Conservation (phyloP, 2,888 invertebrate genomes). For the Pollenia griseotomentosa region DNA sequence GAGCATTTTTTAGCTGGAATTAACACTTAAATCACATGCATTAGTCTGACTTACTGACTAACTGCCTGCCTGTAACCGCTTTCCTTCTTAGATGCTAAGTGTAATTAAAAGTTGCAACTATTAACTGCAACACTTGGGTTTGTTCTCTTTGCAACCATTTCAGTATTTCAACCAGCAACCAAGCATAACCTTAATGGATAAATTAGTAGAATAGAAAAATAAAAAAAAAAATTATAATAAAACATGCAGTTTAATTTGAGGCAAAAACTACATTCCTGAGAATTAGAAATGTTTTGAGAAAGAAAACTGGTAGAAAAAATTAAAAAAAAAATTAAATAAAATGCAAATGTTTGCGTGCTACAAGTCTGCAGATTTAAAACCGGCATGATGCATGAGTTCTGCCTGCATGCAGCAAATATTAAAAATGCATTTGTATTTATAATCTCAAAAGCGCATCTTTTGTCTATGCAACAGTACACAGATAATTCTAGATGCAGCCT, state of each 20-base stretch:
- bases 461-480: slow-evolving; percentile 64
- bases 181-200: slow-evolving; percentile 62
- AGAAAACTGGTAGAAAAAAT: not conserved
- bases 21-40: slow-evolving; percentile 57
- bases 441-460: slow-evolving; percentile 61
- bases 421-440: slow-evolving; percentile 49
- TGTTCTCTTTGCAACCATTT: slow-evolving; percentile 1
- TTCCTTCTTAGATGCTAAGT: slow-evolving; percentile 34
- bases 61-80: slow-evolving; percentile 13
- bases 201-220: slow-evolving; percentile 18
- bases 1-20: slow-evolving; percentile 45
- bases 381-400: slow-evolving; percentile 35
- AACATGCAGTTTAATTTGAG: slow-evolving; percentile 50
- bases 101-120: slow-evolving; percentile 65
- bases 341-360: slow-evolving; percentile 67
- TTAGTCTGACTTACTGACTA: slow-evolving; percentile 4
- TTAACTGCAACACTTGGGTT: slow-evolving; percentile 20
- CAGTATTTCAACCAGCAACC: slow-evolving; percentile 45
- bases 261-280: slow-evolving; percentile 45
- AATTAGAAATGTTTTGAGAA: slow-evolving; percentile 59
- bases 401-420: slow-evolving; percentile 43
- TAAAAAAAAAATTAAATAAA: slow-evolving; percentile 34
- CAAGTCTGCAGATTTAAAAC: slow-evolving; percentile 32
- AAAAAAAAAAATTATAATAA: not conserved
- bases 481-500: slow-evolving; percentile 40